Conservation (phyloP, 2,888 invertebrate genomes). For the Cylindroiulus punctatus region DNA sequence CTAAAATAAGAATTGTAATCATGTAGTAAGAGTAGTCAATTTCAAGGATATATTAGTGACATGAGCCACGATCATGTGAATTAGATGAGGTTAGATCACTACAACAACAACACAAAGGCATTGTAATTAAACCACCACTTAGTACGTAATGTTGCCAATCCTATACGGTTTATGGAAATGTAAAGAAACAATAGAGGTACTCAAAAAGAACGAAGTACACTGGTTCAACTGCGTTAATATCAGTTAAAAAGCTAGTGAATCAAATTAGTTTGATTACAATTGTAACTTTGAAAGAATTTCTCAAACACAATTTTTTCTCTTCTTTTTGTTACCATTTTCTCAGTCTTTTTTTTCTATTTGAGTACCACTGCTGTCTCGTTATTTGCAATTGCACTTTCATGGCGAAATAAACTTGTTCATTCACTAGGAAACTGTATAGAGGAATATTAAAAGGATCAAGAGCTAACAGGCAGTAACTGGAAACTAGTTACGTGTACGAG, state of each 20-base stretch:
- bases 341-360: too few species aligned
- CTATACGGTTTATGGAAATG: neutral
- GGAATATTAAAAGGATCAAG: neutral
- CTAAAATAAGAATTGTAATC: conserved; percentile 14
- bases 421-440: neutral
- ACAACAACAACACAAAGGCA: conserved; percentile 6
- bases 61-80: neutral
- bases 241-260: too few species aligned
- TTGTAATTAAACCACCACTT: conserved; percentile 25
- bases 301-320: too few species aligned
- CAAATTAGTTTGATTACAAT: too few species aligned
- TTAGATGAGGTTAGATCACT: conserved; percentile 22
- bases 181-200: neutral
- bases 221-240: too few species aligned
- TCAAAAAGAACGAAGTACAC: too few species aligned
- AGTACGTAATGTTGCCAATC: conserved; percentile 20
- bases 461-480: neutral
- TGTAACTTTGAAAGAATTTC: too few species aligned
- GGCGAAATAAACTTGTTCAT: neutral
- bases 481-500: neutral
- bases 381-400: conserved; percentile 8
- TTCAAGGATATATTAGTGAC: conserved; percentile 27
- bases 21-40: conserved; percentile 39
- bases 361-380: neutral
- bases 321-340: too few species aligned